Conservation (phyloP, 53 echinoderm and acorn worm genomes). For the Zoroaster sp. region DNA sequence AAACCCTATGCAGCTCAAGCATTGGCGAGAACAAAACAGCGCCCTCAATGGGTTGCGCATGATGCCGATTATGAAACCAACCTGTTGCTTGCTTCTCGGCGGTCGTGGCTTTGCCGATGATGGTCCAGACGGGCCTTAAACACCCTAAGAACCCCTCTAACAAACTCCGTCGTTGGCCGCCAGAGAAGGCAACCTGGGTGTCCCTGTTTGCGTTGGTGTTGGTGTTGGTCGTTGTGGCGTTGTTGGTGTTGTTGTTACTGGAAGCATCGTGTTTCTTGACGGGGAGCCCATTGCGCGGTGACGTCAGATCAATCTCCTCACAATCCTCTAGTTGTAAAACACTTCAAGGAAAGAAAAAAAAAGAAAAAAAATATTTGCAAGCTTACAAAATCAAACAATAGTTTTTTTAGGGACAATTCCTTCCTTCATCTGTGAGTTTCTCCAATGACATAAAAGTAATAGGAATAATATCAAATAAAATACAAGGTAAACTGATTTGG, state of each 20-base stretch:
- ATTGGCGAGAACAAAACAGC: background rate
- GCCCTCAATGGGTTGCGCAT: background rate
- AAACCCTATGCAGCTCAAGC: background rate
- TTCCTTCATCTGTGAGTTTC: too few species aligned
- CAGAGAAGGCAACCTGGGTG: slow-evolving; percentile 68
- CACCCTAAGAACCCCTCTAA: slow-evolving; percentile 96
- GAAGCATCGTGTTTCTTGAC: slow-evolving; percentile 72
- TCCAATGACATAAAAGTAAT: too few species aligned
- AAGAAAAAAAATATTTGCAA: background rate
- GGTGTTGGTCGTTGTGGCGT: slow-evolving; percentile 39
- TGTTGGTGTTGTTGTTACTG: slow-evolving; percentile 85
- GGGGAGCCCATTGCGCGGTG: slow-evolving; percentile 84
- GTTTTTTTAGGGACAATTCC: background rate
- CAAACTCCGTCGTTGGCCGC: slow-evolving; percentile 83
- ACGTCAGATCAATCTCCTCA: slow-evolving; percentile 90
- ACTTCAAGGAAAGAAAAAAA: slow-evolving; percentile 14
- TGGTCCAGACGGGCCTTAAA: slow-evolving; percentile 90
- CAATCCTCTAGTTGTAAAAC: slow-evolving; percentile 88
- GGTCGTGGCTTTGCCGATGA: slow-evolving; percentile 83
- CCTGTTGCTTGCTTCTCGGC: slow-evolving; percentile 76
- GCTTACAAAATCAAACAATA: too few species aligned
- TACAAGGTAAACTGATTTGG: too few species aligned
- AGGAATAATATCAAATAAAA: too few species aligned
- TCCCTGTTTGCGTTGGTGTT: slow-evolving; percentile 57
- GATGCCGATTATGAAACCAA: background rate